A percentile compares a stretch with the other conserved stretches of the same genome.
These are phyloP conservation scores for Lampropteryx suffumata DNA, from an alignment of 2,888 invertebrate genomes.

Conservation along the genomic window DNA sequence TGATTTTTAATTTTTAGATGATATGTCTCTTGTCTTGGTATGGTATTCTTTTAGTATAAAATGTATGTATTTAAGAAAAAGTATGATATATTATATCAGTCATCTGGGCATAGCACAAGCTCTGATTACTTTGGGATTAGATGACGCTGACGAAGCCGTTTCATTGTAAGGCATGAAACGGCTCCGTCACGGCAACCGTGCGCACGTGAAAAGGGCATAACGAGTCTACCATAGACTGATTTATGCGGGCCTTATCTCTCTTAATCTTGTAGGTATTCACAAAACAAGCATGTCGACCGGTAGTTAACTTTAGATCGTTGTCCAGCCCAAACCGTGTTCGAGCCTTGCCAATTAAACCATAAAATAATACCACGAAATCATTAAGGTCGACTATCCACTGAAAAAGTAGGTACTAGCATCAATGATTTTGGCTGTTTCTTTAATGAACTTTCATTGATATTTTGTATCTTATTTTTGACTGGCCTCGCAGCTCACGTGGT, in stretches of 20 bases:
- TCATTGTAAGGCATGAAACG: background rate
- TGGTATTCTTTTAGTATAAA: no score
- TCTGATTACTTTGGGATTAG: no score
- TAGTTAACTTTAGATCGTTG: conserved; percentile 15
- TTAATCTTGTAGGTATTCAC: conserved; percentile 7
- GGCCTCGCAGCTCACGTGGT: no score
- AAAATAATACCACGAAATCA: conserved; percentile 13
- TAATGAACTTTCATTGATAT: no score
- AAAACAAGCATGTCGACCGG: conserved; percentile 11
- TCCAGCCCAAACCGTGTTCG: conserved; percentile 23
- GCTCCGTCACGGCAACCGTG: background rate
- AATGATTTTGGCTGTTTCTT: no score
- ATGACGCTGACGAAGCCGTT: no score
- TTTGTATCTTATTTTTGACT: no score
- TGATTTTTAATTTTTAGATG: no score
- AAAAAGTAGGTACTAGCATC: background rate
- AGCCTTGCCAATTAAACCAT: conserved; percentile 22
- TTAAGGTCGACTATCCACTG: conserved; percentile 3
- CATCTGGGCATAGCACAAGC: no score
- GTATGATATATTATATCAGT: no score
- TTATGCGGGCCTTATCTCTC: background rate
- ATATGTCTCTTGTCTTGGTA: no score
- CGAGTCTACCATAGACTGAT: background rate
- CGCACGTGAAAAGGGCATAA: background rate
- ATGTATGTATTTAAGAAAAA: no score